Evolutionary conservation across 1,140 invertebrate genomes (phyloP), one percentile per base, ranked within the genome.

Genomic region (Sitodiplosis mosellana): DNA sequence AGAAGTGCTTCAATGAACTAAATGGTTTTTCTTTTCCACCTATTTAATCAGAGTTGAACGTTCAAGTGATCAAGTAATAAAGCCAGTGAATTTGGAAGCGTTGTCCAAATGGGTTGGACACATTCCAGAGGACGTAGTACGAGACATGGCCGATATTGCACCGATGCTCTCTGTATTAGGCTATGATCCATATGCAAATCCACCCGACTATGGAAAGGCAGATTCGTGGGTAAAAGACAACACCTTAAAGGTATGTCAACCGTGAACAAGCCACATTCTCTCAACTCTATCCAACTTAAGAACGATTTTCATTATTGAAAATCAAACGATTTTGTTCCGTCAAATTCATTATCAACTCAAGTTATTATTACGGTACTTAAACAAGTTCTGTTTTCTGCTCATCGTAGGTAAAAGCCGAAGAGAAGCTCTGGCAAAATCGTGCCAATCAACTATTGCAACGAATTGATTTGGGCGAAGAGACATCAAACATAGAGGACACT

Each of bases 51-150:
- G 91, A 68, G 87, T 93, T 55, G 94, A 99, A 68, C 76, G 92
- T 48, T 97, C 93, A 14, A 94, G 91, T 51, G 94, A 99, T 72
- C 94, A 99, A 74, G 93, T 99, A 46, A 90, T 97, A 60, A 96
- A 96, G 64, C 92, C 95, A 6, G 83, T 99, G 12, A 98, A 98
- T 71, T 68, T 92, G 49, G 92, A 98, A 67, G 94, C 94, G 8
- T 68, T 99, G 43, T 81, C 81, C 52, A 96, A 95, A 69, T 99
- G 95, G 95, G 92, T 95, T 34, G 90, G 87, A 34, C 73, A 83
- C 53, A 82, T 97, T 59, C 92, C 92, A 19, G 73, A 78, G 19
- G 90, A 96, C 66, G 90, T 95, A 20, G 76, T 91, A 33, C 71
- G 73, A 51, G 86, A 94, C 60, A 92, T 94, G 87, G 78, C 82